A percentile compares a stretch with the other conserved stretches of the same genome.
Evolutionary conservation across 2,797 vertebrate species (phyloP).

Genomic region (Heliangelus exortis): DNA sequence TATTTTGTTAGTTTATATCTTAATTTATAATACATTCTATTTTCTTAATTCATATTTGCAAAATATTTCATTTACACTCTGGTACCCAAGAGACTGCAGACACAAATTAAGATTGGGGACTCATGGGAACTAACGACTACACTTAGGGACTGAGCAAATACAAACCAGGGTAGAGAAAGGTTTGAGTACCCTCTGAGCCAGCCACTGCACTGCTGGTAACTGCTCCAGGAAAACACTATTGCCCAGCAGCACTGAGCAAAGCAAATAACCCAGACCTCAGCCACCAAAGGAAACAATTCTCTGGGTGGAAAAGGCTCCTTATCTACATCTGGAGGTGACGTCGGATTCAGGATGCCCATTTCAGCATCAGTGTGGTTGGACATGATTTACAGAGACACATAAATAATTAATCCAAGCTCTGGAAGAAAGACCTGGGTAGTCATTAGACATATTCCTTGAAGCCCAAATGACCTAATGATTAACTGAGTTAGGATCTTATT

Average conservation of each 20-base stretch:
- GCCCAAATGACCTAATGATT: constrained; percentile 28
- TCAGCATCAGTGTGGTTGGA: not conserved
- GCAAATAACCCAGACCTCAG: not conserved
- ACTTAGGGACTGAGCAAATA: not conserved
- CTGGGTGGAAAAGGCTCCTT: not conserved
- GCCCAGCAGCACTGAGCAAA: not conserved
- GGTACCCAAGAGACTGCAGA: not conserved
- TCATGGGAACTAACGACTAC: too few relatives aligned
- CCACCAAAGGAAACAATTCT: not conserved
- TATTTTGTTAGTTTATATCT: not conserved
- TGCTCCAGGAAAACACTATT: not conserved
- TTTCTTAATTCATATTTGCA: not conserved
- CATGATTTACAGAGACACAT: constrained; percentile 12
- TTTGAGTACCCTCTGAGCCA: not conserved
- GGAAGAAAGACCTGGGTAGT: not conserved
- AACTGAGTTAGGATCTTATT: not conserved
- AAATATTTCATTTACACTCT: not conserved
- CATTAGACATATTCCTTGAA: constrained; percentile 25
- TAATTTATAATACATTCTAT: not conserved
- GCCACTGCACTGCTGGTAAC: not conserved
- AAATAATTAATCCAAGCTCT: constrained; percentile 41
- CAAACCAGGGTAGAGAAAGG: not conserved
- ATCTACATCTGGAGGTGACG: not conserved
- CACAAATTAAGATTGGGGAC: not conserved
- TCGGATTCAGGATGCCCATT: not conserved